Base-by-base conservation (phyloP, 2,888 invertebrate genomes). In the Stenolophus ochropezus region DNA sequence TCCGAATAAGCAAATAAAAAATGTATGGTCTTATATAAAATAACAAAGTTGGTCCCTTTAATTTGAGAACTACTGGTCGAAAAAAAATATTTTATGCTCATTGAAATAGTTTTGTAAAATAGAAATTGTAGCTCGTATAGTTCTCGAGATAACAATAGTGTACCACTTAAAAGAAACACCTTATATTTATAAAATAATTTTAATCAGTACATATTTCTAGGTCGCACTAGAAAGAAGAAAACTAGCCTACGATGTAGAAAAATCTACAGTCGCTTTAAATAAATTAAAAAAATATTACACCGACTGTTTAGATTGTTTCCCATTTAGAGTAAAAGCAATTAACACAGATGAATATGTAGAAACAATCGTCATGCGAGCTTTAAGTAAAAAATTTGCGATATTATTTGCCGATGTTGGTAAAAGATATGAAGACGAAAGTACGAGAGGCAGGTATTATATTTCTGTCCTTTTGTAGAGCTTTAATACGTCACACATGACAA, bases 261-360 rank as follows among this genome's bases (percentile, higher is more conserved):
- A 93, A 83, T 94, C 94, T 0, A 91, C 92, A 84, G 86, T 94
- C 2, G 91, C 90, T 25, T 88, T 93, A 14, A 86, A 91, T 21
- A 94, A 95, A 86, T 90, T 96, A 86, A 90, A 92, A 86, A 89
- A 91, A 4, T 92, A 93, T 84, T 95, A 95, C 84, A 91, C 95
- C 16, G 90, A 93, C 82, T 91, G 93, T 5, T 88, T 96, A 42
- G 93, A 94, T 81, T 91, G 92, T 21, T 93, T 92, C 85, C 93
- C 94, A 0, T 91, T 94, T 73, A 89, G 89, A 14, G 89, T 95
- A 0, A 88, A 87, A 71, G 92, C 91, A 0, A 91, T 94, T 51
- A 90, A 91, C 79, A 89, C 89, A 1, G 85, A 88, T 65, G 85
- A 89, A 3, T 88, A 87, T 85, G 91, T 94, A 11, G 89, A 92